Percentiles rank a stretch among this genome's conserved stretches.
Evolutionary conservation across 2,113 vertebrate genomes (phyloP).

Genomic region (Oryzias curvinotus): DNA sequence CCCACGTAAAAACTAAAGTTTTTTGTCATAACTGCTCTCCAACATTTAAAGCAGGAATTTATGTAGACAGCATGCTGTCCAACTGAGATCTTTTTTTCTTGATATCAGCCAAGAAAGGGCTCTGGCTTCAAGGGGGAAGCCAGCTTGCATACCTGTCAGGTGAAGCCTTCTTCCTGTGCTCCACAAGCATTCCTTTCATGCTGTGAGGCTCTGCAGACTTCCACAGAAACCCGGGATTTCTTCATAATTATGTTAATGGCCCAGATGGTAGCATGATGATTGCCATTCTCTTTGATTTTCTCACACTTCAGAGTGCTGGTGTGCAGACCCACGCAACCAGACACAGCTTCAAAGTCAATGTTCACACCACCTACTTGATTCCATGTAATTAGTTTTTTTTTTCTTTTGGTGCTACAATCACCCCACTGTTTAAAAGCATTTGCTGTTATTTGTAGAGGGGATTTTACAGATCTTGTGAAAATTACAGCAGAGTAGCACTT

Average conservation of each 20-base stretch:
- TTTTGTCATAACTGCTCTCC: constrained; percentile 8
- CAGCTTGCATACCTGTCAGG: constrained; percentile 17
- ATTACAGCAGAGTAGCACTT: constrained; percentile 30
- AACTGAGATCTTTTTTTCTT: neutral
- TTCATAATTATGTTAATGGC: constrained; percentile 77
- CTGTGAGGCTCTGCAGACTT: constrained; percentile 67
- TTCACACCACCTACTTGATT: constrained; percentile 57
- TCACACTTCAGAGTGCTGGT: constrained; percentile 53
- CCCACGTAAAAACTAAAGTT: constrained; percentile 14
- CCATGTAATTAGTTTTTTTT: constrained; percentile 44
- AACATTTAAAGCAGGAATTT: constrained; percentile 12
- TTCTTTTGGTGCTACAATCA: constrained; percentile 34
- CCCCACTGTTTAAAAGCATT: constrained; percentile 39
- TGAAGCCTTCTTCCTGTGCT: constrained; percentile 48
- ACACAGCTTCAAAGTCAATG: constrained; percentile 58
- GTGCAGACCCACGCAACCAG: constrained; percentile 59
- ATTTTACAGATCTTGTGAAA: constrained; percentile 28
- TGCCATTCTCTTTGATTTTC: constrained; percentile 71
- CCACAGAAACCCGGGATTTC: constrained; percentile 61
- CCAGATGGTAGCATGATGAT: constrained; percentile 76
- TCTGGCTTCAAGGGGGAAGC: constrained; percentile 33
- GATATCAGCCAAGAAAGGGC: constrained; percentile 44
- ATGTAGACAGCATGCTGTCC: neutral
- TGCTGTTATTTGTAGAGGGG: constrained; percentile 30
- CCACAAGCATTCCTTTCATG: constrained; percentile 72